Evolutionary conservation across 2,888 invertebrate genomes (phyloP).

Genomic region (Microctonus aethiopoides): DNA sequence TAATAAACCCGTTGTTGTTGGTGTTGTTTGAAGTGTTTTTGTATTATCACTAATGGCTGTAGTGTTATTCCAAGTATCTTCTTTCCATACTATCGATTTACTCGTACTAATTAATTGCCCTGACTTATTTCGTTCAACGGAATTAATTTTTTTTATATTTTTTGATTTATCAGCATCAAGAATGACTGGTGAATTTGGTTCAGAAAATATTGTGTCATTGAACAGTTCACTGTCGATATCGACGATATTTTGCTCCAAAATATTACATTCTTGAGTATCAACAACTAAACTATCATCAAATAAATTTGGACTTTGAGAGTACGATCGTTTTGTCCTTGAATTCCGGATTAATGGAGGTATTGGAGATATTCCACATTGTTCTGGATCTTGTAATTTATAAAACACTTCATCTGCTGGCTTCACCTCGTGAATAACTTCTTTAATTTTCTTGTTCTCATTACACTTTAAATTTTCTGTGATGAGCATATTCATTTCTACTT

Average conservation of each 20-base stretch:
- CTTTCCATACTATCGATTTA: constrained; percentile 46
- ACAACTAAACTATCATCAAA: constrained; percentile 73
- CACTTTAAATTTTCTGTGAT: not conserved
- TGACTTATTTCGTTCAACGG: not conserved
- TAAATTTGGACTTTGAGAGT: constrained; percentile 69
- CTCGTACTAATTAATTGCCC: constrained; percentile 27
- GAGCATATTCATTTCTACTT: not conserved
- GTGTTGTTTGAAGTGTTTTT: constrained; percentile 16
- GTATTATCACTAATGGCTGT: constrained; percentile 39
- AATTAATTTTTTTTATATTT: not conserved
- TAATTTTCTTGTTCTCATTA: not conserved
- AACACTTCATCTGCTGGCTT: not conserved
- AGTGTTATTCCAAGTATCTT: constrained; percentile 55
- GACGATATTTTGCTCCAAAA: constrained; percentile 65
- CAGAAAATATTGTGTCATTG: constrained; percentile 39
- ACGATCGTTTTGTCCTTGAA: constrained; percentile 30
- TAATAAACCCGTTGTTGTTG: constrained; percentile 10
- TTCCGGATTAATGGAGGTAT: constrained; percentile 1
- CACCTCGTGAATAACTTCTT: not conserved
- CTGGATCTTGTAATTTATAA: not conserved
- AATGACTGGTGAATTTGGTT: not conserved
- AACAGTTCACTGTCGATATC: constrained; percentile 49
- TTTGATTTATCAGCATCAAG: not conserved
- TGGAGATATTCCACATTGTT: not conserved
- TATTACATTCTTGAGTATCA: constrained; percentile 69